These are phyloP conservation scores for Microtus californicus DNA, from an alignment of 2,797 vertebrate species.

Conservation along the genomic window DNA sequence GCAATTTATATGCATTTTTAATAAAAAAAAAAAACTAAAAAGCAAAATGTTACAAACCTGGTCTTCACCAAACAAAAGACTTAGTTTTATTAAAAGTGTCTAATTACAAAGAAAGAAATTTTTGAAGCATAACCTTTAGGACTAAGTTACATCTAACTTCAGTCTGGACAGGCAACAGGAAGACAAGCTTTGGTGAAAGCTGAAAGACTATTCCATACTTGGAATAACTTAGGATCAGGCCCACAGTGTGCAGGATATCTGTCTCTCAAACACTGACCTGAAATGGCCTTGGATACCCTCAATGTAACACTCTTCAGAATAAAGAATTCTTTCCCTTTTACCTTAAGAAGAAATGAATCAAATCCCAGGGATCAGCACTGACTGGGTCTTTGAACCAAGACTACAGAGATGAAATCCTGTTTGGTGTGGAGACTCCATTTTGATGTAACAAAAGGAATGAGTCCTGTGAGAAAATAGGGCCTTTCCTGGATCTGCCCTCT, in stretches of 20 bases:
- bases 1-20: constrained; percentile 21
- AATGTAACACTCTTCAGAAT: constrained; percentile 58
- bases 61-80: background rate
- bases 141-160: constrained; percentile 16
- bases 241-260: background rate
- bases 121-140: constrained; percentile 28
- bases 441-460: constrained; percentile 57
- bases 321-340: constrained; percentile 37
- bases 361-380: constrained; percentile 13
- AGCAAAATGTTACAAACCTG: constrained; percentile 22
- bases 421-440: constrained; percentile 58
- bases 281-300: constrained; percentile 51
- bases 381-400: constrained; percentile 63
- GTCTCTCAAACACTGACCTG: background rate
- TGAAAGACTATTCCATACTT: constrained; percentile 46
- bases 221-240: background rate
- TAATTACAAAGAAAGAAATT: background rate
- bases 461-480: constrained; percentile 33
- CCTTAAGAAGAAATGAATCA: constrained; percentile 63
- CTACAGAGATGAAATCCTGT: constrained; percentile 53
- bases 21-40: background rate
- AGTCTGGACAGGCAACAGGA: background rate
- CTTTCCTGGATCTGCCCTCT: constrained; percentile 30
- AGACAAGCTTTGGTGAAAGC: constrained; percentile 12
- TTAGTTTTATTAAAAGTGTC: constrained; percentile 4